Base-by-base conservation (phyloP, 2,113 vertebrate species). In the Hippocampus zosterae region DNA sequence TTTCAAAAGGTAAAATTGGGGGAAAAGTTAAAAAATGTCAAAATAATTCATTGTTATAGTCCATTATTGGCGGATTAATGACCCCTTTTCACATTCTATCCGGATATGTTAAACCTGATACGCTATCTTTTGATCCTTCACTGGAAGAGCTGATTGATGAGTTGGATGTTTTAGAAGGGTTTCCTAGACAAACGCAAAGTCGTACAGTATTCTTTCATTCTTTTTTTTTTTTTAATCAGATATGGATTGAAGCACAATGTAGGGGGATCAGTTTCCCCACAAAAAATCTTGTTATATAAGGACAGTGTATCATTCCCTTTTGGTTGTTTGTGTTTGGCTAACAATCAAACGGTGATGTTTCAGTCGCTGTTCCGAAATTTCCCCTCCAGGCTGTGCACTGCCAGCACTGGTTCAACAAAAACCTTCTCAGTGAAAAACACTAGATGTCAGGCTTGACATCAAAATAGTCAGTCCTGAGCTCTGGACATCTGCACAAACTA, bases 381-480 rank as follows among this genome's bases (percentile, higher is more conserved):
- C 12, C 5, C 42, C 41, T 53, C 27, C 50, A 40, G 29, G 18
- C 65, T 53, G 65, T 23, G 29, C 19, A 55, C 19, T 55, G 23
- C 46, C 33, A 12, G 8, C 25, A 37, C 5, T 21, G 65, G 6
- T 67, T 7, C 0, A 21, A 50, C 44, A 0, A 29, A 68, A 65
- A 21, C 2, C 8, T n/a, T 23, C 8, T 0, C 0, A 0, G 16
- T 19, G 13, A 52, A 9, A 9, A 69, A 69, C 91, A 90, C 85
- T 84, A 91, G 90, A 88, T 89, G 90, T 80, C 81, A 89, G 73
- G 2, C 73, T 90, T 85, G 81, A 12, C 67, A 65, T 75, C 75
- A 25, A 37, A 69, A 80, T 80, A 21, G 4, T 0, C 0, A 60
- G 25, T 7, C 13, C 66, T 66, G 6, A 15, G n/a, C 4, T 6